A percentile compares a stretch with the other conserved stretches of the same genome.
Conservation (phyloP, 2,888 invertebrate genomes). For the Galerucella calmariensis region DNA sequence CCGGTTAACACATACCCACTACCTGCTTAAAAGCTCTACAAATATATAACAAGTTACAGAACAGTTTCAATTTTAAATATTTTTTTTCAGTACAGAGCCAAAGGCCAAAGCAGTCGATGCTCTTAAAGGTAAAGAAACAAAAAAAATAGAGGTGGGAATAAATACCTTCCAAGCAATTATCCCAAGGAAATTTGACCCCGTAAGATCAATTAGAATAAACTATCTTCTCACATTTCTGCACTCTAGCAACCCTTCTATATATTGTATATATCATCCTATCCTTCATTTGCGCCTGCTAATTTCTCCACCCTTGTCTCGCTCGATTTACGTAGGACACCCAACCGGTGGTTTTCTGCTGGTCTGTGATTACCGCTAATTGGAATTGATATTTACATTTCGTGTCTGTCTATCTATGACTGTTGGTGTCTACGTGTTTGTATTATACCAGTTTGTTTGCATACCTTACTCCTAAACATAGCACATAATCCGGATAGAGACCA, state of each 20-base stretch:
- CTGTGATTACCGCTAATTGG: constrained; percentile 33
- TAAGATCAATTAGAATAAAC: background rate
- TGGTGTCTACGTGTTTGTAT: constrained; percentile 11
- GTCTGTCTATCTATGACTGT: constrained; percentile 21
- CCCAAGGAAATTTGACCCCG: background rate
- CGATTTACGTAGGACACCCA: constrained; percentile 24
- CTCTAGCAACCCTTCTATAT: background rate
- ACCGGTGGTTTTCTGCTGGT: constrained; percentile 23
- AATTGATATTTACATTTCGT: constrained; percentile 36
- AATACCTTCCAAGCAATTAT: background rate
- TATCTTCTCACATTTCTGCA: background rate
- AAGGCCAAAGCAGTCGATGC: no score
- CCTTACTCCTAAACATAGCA: constrained; percentile 23
- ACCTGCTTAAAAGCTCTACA: no score
- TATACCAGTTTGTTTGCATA: constrained; percentile 26
- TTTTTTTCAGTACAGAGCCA: no score
- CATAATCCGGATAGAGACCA: constrained; percentile 1
- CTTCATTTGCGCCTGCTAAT: constrained; percentile 10
- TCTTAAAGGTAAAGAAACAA: no score
- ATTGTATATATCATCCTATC: background rate
- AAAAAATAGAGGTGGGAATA: no score
- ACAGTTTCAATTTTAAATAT: no score
- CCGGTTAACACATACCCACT: no score
- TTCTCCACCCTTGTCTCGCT: constrained; percentile 13
- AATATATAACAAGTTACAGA: no score